These are phyloP conservation scores for Eptatretus atami DNA, from an alignment of 2,797 vertebrate genomes.

Conservation along the genomic window DNA sequence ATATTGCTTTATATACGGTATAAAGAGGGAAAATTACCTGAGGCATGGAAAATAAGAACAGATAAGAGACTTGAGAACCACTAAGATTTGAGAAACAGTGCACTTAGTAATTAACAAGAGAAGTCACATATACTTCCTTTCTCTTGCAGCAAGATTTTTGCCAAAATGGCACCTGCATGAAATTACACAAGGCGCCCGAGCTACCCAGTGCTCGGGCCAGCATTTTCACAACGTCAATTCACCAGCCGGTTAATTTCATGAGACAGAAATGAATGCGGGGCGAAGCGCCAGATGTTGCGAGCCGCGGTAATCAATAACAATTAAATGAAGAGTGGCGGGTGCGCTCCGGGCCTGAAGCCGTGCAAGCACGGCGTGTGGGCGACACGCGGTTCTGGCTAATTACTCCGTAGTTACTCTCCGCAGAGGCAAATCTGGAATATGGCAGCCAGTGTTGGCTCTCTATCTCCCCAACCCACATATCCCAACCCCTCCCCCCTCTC, in stretches of 20 bases:
- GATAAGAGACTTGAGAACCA: too few species aligned
- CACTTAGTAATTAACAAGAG: too few species aligned
- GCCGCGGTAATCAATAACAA: slow-evolving; percentile 5
- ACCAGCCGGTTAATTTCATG: slow-evolving; percentile 5
- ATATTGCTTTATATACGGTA: too few species aligned
- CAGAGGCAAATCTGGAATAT: background rate
- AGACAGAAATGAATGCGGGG: slow-evolving; percentile 4
- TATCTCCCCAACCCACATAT: too few species aligned
- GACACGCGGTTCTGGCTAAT: background rate
- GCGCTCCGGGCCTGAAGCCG: slow-evolving; percentile 2
- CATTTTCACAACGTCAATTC: slow-evolving; percentile 6
- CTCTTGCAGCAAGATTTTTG: too few species aligned
- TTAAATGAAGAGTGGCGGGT: slow-evolving; percentile 5
- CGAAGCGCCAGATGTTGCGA: slow-evolving; percentile 5
- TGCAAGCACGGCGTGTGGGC: background rate
- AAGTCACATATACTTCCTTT: too few species aligned
- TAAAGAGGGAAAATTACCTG: too few species aligned
- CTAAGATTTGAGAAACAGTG: too few species aligned
- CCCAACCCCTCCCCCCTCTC: too few species aligned
- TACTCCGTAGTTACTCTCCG: slow-evolving; percentile 4
- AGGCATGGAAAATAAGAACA: too few species aligned
- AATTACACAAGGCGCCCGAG: too few species aligned
- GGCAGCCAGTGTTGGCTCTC: background rate
- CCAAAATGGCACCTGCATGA: too few species aligned
- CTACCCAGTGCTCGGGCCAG: background rate